Evolutionary conservation across 2,888 invertebrate species (phyloP).

Genomic region (Polietes domitor): DNA sequence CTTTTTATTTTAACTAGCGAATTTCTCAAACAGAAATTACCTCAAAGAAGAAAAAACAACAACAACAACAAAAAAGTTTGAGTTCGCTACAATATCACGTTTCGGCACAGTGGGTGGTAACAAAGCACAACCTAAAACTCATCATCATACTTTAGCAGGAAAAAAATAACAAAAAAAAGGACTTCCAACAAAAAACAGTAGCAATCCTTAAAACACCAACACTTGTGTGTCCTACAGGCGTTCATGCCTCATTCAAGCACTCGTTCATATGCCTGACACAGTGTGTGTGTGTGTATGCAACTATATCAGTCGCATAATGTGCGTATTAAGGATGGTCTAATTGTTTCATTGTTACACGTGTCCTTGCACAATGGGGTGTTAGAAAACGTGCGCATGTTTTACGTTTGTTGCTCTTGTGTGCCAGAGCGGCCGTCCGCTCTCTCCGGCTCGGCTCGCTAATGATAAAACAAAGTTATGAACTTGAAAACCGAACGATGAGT

Average conservation of each 20-base stretch:
- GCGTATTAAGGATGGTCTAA: conserved; percentile 58
- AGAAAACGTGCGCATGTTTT: conserved; percentile 60
- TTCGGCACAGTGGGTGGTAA: conserved; percentile 67
- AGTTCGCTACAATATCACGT: conserved; percentile 64
- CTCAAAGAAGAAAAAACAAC: neutral
- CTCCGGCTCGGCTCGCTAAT: conserved; percentile 5
- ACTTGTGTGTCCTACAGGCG: neutral
- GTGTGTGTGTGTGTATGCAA: neutral
- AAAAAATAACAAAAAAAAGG: neutral
- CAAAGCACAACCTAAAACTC: conserved; percentile 38
- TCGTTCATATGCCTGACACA: neutral
- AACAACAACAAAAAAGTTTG: too few species aligned
- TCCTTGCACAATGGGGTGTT: conserved; percentile 65
- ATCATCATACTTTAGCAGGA: neutral
- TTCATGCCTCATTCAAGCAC: neutral
- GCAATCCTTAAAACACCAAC: conserved; percentile 37
- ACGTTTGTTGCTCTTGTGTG: too few species aligned
- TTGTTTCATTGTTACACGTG: conserved; percentile 66
- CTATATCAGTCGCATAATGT: conserved; percentile 1
- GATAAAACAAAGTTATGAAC: conserved; percentile 2
- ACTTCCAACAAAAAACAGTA: conserved; percentile 38
- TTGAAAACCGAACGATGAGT: neutral
- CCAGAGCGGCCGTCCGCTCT: neutral
- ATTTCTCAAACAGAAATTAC: conserved; percentile 28
- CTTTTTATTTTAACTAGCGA: conserved; percentile 30